phyloP scores from a whole-genome alignment of 2,113 vertebrate genomes.

The Peucedramus taeniatus region DNA sequence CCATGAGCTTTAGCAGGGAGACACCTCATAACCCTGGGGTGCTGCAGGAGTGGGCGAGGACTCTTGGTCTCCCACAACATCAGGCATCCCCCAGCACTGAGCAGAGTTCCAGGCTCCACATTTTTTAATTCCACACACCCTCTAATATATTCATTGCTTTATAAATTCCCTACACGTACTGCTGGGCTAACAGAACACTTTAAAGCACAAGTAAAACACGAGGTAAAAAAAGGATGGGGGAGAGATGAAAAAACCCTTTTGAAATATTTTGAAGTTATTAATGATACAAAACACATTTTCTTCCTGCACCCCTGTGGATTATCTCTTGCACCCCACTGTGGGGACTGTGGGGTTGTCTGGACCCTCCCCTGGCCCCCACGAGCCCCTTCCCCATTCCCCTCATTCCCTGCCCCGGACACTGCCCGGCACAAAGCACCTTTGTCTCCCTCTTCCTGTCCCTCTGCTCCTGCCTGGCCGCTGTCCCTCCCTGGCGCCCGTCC shows the following conservation, averaged over 20 bases:
- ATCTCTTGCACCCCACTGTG: fast-evolving
- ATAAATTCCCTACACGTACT: neutral
- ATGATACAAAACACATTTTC: neutral
- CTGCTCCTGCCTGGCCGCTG: neutral
- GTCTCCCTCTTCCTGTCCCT: neutral
- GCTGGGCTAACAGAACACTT: neutral
- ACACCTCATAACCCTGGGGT: fast-evolving
- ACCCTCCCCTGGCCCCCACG: fast-evolving
- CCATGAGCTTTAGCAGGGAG: fast-evolving
- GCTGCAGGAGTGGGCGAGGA: neutral
- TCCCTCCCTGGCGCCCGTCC: neutral
- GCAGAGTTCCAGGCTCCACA: neutral
- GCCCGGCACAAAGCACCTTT: constrained; percentile 41
- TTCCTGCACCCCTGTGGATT: fast-evolving
- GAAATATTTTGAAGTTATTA: neutral
- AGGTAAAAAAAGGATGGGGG: neutral
- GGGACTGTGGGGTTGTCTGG: fast-evolving
- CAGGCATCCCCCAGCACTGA: fast-evolving
- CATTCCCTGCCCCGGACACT: too few species aligned
- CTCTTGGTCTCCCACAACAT: neutral
- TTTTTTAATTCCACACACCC: neutral
- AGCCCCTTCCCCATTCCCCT: neutral
- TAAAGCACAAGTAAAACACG: neutral
- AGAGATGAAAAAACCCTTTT: neutral
- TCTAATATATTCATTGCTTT: neutral